Base-by-base conservation (phyloP, 2,113 vertebrate genomes). In the Canis aureus region DNA sequence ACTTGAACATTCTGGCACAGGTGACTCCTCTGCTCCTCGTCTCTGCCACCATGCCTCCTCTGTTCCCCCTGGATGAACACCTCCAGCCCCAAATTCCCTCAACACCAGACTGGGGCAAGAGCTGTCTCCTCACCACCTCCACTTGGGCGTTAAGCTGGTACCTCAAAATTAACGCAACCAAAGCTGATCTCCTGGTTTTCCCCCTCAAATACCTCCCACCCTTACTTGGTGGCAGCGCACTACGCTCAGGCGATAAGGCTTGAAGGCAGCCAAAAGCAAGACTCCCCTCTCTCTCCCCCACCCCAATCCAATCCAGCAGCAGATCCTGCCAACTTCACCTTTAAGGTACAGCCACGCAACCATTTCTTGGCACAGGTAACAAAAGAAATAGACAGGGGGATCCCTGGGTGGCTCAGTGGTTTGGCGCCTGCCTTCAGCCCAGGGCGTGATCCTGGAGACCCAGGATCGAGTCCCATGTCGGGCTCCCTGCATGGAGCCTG, bases 131-230 rank as follows among this genome's bases (percentile, higher is more conserved):
- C 0, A 5, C 32, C 8, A 10, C 15, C 25, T 60, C 13, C 32
- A 16, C 13, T 15, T n/a, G 73, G 29, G 29, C 20, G 0, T 5
- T 0, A 2, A 60, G 81, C 67, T 43, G 19, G 55, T 9, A 20
- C 59, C 51, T 76, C 62, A 43, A 80, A 69, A 10, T 55, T 13
- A 19, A 32, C 0, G 0, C 0, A 0, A 1, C 55, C 64, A 20
- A 55, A 64, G 64, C 43, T 27, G 12, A 53, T 64, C 60, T 60
- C 35, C 71, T 23, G 78, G 53, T 13, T 51, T 55, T 19, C 12
- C 8, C 9, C 0, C 29, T 17, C 11, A 8, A 73, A 82, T 11
- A 71, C n/a, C 16, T 0, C n/a, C 35, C 0, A 35, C 57, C 23
- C 19, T 11, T 29, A n/a, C 35, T 4, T 7, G 53, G 51, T 10